Base-by-base conservation (phyloP, 2,113 vertebrate genomes). In the Agapornis roseicollis region DNA sequence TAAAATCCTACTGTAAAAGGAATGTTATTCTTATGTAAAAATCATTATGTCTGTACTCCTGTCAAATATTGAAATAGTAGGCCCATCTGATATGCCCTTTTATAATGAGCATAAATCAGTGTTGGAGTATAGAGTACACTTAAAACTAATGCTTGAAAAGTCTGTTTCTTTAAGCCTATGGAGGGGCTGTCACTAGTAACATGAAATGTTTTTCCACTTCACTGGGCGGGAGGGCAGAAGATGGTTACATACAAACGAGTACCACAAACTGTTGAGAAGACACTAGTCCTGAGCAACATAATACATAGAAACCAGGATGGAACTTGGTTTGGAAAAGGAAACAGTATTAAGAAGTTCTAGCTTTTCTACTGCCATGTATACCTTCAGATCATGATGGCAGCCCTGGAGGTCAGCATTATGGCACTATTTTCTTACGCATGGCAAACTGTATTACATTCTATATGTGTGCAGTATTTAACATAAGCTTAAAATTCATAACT, bases 401-500 rank as follows among this genome's bases (percentile, higher is more conserved):
- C 83, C 93, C 91, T 95, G 80, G 93, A 97, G 60, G 66, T 93
- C 89, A 96, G 80, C 86, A 80, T 74, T 95, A 88, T 65, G 60
- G 80, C 93, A 87, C 93, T 94, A 27, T 72, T 96, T 96, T 94
- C 72, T 55, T 94, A 88, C 84, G 94, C 95, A 97, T 97, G 95
- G 85, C 88, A 93, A 95, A 58, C 88, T 96, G 83, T 87, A 72
- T 68, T 92, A 90, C 82, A 63, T 94, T 96, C 80, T 5, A 0
- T 89, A 52, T 94, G 81, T 91, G 93, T 83, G 83, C 85, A 90
- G 93, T 95, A 79, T 78, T 91, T 93, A 94, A 53, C 39, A 95
- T 94, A 89, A 90, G 85, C 92, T 94, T 97, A 95, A 94, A 82
- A 94, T 95, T 94, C 89, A 95, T 93, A 96, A 95, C 49, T 90